Evolutionary conservation across 2,888 invertebrate genomes (phyloP).

Genomic region (Cephus pygmeus): DNA sequence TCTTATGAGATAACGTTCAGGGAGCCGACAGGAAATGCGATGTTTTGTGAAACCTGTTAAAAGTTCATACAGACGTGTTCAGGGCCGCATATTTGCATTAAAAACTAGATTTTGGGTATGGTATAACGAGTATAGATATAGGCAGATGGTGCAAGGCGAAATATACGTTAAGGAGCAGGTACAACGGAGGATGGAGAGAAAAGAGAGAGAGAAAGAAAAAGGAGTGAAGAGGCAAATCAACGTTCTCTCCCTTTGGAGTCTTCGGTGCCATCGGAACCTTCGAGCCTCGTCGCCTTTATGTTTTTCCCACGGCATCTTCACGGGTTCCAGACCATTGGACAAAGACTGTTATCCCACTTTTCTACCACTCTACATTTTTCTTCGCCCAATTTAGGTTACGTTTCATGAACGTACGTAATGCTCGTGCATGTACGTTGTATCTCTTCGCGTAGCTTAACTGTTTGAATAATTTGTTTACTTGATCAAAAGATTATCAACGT

Average conservation of each 20-base stretch:
- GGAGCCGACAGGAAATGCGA: not conserved
- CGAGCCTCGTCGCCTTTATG: slow-evolving; percentile 24
- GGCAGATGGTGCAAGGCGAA: not conserved
- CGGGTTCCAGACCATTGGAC: slow-evolving; percentile 50
- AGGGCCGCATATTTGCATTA: not conserved
- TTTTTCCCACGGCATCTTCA: slow-evolving; percentile 54
- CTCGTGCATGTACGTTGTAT: not conserved
- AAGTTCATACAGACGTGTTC: not conserved
- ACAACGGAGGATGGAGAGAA: slow-evolving; percentile 15
- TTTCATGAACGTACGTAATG: slow-evolving; percentile 11
- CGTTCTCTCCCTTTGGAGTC: not conserved
- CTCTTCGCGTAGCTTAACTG: not conserved
- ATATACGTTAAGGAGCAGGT: not conserved
- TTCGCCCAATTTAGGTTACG: slow-evolving; percentile 20
- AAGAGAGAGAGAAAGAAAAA: not conserved
- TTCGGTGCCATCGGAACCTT: not conserved
- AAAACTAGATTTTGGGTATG: not conserved
- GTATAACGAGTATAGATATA: not conserved
- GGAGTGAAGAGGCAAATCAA: not conserved
- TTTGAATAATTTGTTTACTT: slow-evolving; percentile 4
- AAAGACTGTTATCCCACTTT: slow-evolving; percentile 40
- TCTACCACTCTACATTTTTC: slow-evolving; percentile 21
- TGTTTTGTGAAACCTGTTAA: not conserved
- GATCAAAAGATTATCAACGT: slow-evolving; percentile 37
- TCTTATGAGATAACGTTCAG: not conserved